These are phyloP conservation scores for Halictus rubicundus DNA, from an alignment of 1,140 invertebrate genomes.

Conservation along the genomic window DNA sequence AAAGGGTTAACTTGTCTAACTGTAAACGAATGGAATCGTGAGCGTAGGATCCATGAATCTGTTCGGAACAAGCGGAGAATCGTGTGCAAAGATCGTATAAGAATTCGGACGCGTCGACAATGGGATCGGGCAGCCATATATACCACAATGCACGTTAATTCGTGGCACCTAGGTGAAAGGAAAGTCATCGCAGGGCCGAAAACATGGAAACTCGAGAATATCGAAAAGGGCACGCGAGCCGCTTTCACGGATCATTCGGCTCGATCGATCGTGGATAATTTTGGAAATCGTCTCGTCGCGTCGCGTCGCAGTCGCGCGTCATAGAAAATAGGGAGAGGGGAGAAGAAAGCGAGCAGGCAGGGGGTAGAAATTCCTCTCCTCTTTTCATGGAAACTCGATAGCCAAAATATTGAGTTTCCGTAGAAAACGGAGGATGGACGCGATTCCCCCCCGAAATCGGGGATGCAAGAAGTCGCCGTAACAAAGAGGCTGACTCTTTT, in stretches of 20 bases:
- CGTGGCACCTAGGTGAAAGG: neutral
- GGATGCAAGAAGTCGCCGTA: slow-evolving; percentile 45
- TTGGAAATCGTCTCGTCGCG: slow-evolving; percentile 25
- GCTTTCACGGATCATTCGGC: slow-evolving; percentile 12
- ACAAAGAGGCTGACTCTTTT: slow-evolving; percentile 55
- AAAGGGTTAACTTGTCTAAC: too few species aligned
- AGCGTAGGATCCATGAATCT: too few species aligned
- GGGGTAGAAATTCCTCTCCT: slow-evolving; percentile 13
- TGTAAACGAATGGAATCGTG: too few species aligned
- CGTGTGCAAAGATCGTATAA: too few species aligned
- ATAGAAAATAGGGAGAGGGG: neutral
- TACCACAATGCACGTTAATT: neutral
- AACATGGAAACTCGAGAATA: neutral
- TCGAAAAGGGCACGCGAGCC: neutral
- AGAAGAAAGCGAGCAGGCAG: neutral
- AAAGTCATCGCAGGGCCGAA: neutral
- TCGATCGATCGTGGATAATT: slow-evolving; percentile 39
- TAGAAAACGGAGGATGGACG: slow-evolving; percentile 55
- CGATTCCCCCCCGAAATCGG: slow-evolving; percentile 44
- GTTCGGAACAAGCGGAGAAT: too few species aligned
- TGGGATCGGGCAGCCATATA: too few species aligned
- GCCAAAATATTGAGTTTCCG: slow-evolving; percentile 76
- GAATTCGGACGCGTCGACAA: too few species aligned
- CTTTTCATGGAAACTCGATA: slow-evolving; percentile 67
- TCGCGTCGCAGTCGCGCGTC: slow-evolving; percentile 23